Evolutionary conservation across 1,140 invertebrate genomes (phyloP), one percentile per base, ranked within the genome.

Genomic region (Drosophila lacteicornis): DNA sequence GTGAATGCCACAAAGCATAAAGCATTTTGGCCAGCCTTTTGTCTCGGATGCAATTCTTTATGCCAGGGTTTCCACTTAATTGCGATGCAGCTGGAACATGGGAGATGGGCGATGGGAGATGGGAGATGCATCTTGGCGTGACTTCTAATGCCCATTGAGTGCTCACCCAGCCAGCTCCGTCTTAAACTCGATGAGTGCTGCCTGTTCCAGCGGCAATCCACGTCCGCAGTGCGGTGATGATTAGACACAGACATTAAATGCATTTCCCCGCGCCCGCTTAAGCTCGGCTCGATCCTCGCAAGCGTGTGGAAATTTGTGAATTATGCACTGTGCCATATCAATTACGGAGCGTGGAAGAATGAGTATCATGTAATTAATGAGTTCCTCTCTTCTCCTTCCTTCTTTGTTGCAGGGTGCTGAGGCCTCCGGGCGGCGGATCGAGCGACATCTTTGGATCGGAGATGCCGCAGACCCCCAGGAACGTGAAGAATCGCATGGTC

Each of bases 381-480:
- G 40, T 79, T 33, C 59, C 13, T 46, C 27, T 59, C 43, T 59
- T 22, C 56, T 51, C 78, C 75, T 75, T 33, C 8, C 62, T 55
- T 59, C 0, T 75, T 84, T 91, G 1, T 68, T 69, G 36, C 67
- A 95, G 94, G 88, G 94, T 95, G 40, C 80, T 94, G 59, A 94
- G 94, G 84, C 94, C 94, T 47, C 94, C 94, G 63, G 94, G 94
- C 66, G 94, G 94, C 77, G 94, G 93, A 50, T 93, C 93, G 46
- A 94, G 94, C 80, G 94, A 94, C 84, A 94, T 94, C 73, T 94
- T 95, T 50, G 92, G 91, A 51, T 79, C 85, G 60, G 88, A 92
- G 51, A 65, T 81, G 68, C 85, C 91, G 53, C 77, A 87, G 77
- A 93, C 92, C 45, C 92, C 92, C 57, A 87, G 92, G 56, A 80